Evolutionary conservation across 2,797 vertebrate species (phyloP), one percentile per base, ranked within the genome.

Genomic region (Peromyscus eremicus): DNA sequence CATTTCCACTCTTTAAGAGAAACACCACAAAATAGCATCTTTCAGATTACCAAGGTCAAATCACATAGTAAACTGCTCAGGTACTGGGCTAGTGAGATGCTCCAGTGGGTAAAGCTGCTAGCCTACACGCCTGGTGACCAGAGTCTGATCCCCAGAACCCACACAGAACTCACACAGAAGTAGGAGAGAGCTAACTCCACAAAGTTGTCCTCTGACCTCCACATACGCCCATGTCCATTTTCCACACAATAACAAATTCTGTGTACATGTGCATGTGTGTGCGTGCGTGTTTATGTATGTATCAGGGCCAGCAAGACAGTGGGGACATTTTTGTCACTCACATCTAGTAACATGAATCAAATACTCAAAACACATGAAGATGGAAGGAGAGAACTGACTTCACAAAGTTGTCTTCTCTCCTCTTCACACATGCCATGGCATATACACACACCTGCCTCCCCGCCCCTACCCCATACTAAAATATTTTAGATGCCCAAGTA

Each of bases 21-120:
- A 95, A 91, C 49, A 34, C 34, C 29, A 95, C n/a, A 88, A 68
- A 95, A 94, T 4, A 68, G 13, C 29, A 82, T 85, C 57, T 37
- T 77, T 90, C 55, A 84, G 13, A 80, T 80, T 46, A 76, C 46
- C 34, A 66, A 93, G 90, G 27, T 95, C 84, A 93, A 94, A 94
- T 4, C 80, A n/a, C 94, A 70, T 17, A 70, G 75, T 29, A 89
- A 97, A 93, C 62, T 66, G 43, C 11, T 70, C 46, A 73, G 13
- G 46, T 71, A 87, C 19, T 66, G 77, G 27, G 80, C 55, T 40
- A 62, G 57, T 34, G 25, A 40, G 37, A 29, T 17, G 6, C n/a
- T 62, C 21, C 19, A 4, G 17, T 66, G 43, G 27, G 62, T 46
- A 66, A 84, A 66, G 60, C 2, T 46, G 17, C 27, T 34, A 21